Percentiles rank a stretch among this genome's conserved stretches.
Conservation (phyloP, 2,797 vertebrate species). For the Xenopus petersii region DNA sequence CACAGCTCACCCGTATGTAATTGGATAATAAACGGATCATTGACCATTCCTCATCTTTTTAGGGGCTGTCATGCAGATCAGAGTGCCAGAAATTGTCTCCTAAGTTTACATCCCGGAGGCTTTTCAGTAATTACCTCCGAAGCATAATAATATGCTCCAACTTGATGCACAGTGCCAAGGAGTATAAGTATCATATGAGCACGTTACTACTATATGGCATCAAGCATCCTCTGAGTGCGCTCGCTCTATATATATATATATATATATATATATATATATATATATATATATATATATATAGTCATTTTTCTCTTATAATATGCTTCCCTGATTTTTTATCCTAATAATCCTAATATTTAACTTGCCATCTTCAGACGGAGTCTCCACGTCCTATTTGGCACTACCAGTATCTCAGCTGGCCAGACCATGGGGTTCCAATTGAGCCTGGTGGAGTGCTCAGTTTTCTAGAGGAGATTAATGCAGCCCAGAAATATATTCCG, state of each 20-base stretch:
- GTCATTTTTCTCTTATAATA: no score
- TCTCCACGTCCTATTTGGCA: conserved; percentile 74
- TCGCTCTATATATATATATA: no score
- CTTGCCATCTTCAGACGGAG: conserved; percentile 64
- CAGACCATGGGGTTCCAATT: conserved; percentile 82
- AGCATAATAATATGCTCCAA: conserved; percentile 4
- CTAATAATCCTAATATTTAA: not conserved
- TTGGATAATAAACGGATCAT: conserved; percentile 31
- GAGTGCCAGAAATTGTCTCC: conserved; percentile 17
- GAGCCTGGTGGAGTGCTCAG: conserved; percentile 81
- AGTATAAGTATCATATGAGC: not conserved
- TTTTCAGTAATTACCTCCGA: conserved; percentile 23
- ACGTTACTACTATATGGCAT: no score
- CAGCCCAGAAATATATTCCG: conserved; percentile 70
- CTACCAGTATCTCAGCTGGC: conserved; percentile 88
- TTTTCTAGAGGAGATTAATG: conserved; percentile 83
- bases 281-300: no score
- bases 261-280: no score
- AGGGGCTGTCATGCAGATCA: conserved; percentile 16
- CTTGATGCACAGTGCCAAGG: not conserved
- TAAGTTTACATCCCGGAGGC: conserved; percentile 5
- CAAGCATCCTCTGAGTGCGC: no score
- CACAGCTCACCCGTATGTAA: conserved; percentile 27
- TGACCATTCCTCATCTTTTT: conserved; percentile 3
- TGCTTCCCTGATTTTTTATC: no score